Evolutionary conservation across 2,888 invertebrate species (phyloP).

Genomic region (Petrolisthes manimaculis): DNA sequence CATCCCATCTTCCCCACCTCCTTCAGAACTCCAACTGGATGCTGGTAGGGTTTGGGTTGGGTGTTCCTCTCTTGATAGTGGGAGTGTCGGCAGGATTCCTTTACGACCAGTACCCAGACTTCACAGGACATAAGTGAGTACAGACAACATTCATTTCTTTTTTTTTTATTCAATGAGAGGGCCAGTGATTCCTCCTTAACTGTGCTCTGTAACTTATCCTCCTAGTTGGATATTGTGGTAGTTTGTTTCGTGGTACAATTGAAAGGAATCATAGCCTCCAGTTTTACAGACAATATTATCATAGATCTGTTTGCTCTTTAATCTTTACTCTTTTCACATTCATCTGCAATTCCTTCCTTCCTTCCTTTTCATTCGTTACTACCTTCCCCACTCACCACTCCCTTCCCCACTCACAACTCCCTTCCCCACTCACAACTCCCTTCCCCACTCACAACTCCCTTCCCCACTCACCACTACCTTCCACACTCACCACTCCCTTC

Average conservation of each 20-base stretch:
- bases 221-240: too few species aligned
- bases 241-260: too few species aligned
- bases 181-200: too few species aligned
- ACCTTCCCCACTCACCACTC: too few species aligned
- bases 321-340: not conserved
- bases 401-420: too few species aligned
- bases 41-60: constrained; percentile 43
- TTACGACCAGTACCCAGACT: constrained; percentile 44
- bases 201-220: too few species aligned
- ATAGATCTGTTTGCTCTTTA: not conserved
- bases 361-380: too few species aligned
- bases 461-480: not conserved
- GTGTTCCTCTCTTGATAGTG: constrained; percentile 38
- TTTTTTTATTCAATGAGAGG: too few species aligned
- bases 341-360: not conserved
- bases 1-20: not conserved
- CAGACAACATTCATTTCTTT: too few species aligned
- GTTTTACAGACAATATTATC: too few species aligned
- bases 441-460: not conserved
- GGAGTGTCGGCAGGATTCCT: constrained; percentile 46
- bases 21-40: constrained; percentile 64
- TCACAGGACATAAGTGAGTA: constrained; percentile 46
- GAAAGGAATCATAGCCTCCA: too few species aligned
- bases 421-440: not conserved
- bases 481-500: not conserved